phyloP scores from a whole-genome alignment of 53 echinoderm and acorn worm species.

The Echinarachnius parma region DNA sequence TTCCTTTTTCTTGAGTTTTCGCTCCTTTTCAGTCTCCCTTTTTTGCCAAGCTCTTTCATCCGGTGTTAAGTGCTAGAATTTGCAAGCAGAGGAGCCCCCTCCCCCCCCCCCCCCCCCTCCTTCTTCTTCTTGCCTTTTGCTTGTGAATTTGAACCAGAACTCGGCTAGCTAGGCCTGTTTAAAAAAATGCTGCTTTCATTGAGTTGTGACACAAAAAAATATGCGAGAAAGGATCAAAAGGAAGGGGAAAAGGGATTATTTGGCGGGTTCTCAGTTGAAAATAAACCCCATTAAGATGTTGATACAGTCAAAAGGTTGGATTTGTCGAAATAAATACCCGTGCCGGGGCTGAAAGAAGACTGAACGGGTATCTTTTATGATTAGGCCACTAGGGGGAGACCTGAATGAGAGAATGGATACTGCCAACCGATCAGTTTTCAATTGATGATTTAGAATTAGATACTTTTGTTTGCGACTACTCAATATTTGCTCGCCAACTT shows the following conservation, averaged over 20 bases:
- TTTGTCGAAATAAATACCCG: constrained; percentile 49
- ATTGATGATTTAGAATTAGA: constrained; percentile 50
- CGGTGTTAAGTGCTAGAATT: constrained; percentile 41
- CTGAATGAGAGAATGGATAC: constrained; percentile 44
- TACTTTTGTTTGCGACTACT: constrained; percentile 43
- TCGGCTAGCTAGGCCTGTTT: constrained; percentile 34
- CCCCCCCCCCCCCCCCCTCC: constrained; percentile 1
- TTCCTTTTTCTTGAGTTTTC: no score
- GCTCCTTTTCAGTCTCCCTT: no score
- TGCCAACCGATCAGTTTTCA: constrained; percentile 36
- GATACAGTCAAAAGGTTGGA: constrained; percentile 48
- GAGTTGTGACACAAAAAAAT: constrained; percentile 3
- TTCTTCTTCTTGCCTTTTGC: constrained; percentile 13
- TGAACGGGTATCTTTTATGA: constrained; percentile 42
- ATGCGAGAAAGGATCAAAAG: constrained; percentile 21
- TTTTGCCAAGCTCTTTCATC: constrained; percentile 41
- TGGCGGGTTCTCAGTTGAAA: constrained; percentile 51
- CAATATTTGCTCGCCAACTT: constrained; percentile 48
- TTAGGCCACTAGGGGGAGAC: constrained; percentile 44
- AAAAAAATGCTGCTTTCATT: background rate
- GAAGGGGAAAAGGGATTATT: constrained; percentile 40
- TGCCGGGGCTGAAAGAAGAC: constrained; percentile 33
- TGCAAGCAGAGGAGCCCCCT: constrained; percentile 4
- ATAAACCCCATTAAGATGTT: constrained; percentile 53
- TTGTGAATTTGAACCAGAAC: constrained; percentile 16